Evolutionary conservation across 2,888 invertebrate genomes (phyloP).

Genomic region (Machimus atricapillus): DNA sequence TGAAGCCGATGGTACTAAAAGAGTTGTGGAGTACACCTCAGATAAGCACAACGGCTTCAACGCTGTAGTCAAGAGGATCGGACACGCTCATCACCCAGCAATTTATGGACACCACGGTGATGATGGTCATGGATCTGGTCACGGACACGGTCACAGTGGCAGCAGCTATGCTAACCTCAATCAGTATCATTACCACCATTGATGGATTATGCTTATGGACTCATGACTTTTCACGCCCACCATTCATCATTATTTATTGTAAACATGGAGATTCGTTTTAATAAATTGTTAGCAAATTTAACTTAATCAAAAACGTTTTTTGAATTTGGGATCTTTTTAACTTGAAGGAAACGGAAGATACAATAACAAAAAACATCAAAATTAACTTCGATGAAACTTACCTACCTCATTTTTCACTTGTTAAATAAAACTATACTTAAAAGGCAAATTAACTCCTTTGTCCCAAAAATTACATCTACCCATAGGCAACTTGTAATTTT

Average conservation of each 20-base stretch:
- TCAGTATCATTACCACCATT: conserved; percentile 13
- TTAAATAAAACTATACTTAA: too few species aligned
- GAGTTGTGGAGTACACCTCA: conserved; percentile 64
- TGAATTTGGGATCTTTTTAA: background rate
- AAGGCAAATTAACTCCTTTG: too few species aligned
- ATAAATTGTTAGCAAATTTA: background rate
- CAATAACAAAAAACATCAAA: background rate
- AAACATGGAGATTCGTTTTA: background rate
- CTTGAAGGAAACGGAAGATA: background rate
- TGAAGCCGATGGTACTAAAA: conserved; percentile 64
- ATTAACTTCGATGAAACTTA: background rate
- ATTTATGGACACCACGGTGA: conserved; percentile 47
- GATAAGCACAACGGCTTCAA: conserved; percentile 65
- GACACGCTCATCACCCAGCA: conserved; percentile 58
- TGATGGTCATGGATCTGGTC: background rate
- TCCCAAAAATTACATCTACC: too few species aligned
- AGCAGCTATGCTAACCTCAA: conserved; percentile 39
- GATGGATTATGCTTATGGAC: background rate
- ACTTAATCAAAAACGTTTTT: background rate
- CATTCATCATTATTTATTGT: background rate
- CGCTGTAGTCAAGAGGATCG: conserved; percentile 63
- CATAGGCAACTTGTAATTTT: too few species aligned
- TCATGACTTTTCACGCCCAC: background rate
- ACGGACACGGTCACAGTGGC: background rate
- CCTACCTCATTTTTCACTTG: too few species aligned